A percentile compares a stretch with the other conserved stretches of the same genome.
phyloP scores from a whole-genome alignment of 2,888 invertebrate species.

The Frankliniella intonsa region DNA sequence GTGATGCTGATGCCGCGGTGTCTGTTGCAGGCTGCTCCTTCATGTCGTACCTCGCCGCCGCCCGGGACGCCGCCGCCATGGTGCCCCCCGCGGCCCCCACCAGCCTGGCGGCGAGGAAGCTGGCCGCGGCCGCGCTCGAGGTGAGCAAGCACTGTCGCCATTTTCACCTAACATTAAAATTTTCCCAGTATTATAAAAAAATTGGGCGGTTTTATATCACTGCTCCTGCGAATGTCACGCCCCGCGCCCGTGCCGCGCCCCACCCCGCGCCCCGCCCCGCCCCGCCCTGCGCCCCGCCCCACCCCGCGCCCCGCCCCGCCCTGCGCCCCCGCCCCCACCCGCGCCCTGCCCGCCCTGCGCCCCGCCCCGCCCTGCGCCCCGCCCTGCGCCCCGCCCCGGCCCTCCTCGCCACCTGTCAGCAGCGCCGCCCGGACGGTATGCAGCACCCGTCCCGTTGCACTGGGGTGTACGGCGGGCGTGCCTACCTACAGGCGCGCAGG shows the following conservation, averaged over 20 bases:
- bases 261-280: too few species aligned
- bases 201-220: too few species aligned
- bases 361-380: too few species aligned
- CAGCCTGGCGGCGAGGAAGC: conserved; percentile 12
- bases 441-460: background rate
- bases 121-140: conserved; percentile 5
- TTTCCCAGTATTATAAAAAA: too few species aligned
- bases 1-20: background rate
- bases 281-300: too few species aligned
- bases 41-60: conserved; percentile 2
- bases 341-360: too few species aligned
- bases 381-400: too few species aligned
- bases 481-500: background rate
- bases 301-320: too few species aligned
- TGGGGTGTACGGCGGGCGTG: background rate
- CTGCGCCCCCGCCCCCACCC: too few species aligned
- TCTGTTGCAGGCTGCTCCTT: conserved; percentile 15
- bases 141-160: background rate
- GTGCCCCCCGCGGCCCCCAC: background rate
- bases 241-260: too few species aligned
- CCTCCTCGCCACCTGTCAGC: background rate
- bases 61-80: background rate
- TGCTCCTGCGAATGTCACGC: too few species aligned
- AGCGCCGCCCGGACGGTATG: background rate
- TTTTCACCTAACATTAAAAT: too few species aligned